These are phyloP conservation scores for Ooceraea biroi DNA, from an alignment of 1,140 invertebrate genomes.

Conservation along the genomic window DNA sequence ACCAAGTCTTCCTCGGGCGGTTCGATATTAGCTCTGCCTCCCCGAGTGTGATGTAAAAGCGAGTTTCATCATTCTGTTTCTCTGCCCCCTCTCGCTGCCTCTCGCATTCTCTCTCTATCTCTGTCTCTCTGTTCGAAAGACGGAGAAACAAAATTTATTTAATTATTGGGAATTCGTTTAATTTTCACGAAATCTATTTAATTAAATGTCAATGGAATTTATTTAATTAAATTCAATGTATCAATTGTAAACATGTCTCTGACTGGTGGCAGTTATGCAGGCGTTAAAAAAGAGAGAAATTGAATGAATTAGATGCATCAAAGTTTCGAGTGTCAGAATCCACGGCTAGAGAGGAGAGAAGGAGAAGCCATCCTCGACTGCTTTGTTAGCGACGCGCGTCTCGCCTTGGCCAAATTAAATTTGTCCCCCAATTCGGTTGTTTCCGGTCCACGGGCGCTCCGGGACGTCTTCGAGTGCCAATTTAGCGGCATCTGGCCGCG, in stretches of 20 bases:
- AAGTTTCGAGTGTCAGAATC: not conserved
- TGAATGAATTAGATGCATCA: not conserved
- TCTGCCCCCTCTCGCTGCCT: too few species aligned
- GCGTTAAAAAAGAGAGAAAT: not conserved
- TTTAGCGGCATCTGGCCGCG: constrained; percentile 75
- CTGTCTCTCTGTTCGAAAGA: not conserved
- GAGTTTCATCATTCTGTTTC: not conserved
- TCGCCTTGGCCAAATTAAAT: constrained; percentile 72
- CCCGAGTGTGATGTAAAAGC: not conserved
- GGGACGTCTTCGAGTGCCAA: constrained; percentile 75
- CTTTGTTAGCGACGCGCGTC: constrained; percentile 40
- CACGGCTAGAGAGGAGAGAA: constrained; percentile 13
- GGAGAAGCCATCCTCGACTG: not conserved
- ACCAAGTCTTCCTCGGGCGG: constrained; percentile 23
- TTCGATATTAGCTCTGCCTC: constrained; percentile 31
- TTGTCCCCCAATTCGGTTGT: constrained; percentile 75
- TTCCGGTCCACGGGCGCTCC: constrained; percentile 66
- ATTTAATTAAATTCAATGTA: not conserved
- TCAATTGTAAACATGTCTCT: not conserved
- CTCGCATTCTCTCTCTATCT: too few species aligned
- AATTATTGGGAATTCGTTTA: not conserved
- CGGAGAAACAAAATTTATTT: not conserved
- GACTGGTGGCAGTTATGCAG: not conserved
- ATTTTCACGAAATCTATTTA: too few species aligned
- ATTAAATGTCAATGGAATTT: too few species aligned